A percentile compares a stretch with the other conserved stretches of the same genome.
phyloP scores from a whole-genome alignment of 2,797 vertebrate species.

The Bovichtus diacanthus region DNA sequence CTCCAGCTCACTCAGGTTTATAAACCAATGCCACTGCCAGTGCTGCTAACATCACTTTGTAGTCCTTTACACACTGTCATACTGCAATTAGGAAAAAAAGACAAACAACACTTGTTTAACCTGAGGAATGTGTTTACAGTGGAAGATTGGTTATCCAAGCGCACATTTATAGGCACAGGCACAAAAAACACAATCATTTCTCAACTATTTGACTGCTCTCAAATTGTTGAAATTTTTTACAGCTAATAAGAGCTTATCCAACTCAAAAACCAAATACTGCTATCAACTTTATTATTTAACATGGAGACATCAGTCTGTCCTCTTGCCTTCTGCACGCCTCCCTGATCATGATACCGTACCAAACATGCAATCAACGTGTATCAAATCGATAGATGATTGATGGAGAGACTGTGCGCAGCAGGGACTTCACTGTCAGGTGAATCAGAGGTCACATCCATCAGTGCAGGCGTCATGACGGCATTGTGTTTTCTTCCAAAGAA shows the following conservation, averaged over 20 bases:
- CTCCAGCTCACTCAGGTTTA: slow-evolving; percentile 18
- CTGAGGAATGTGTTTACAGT: slow-evolving; percentile 2
- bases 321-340: not conserved
- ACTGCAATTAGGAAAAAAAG: slow-evolving; percentile 6
- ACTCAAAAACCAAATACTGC: not conserved
- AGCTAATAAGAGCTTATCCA: slow-evolving; percentile 21
- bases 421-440: slow-evolving; percentile 7
- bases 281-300: not conserved
- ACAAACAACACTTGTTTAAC: slow-evolving; percentile 3
- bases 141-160: not conserved
- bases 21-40: not conserved
- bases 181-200: slow-evolving; percentile 5
- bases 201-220: slow-evolving; percentile 5
- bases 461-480: slow-evolving; percentile 21
- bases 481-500: slow-evolving; percentile 58
- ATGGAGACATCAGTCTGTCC: not conserved
- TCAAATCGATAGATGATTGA: not conserved
- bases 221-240: slow-evolving; percentile 15
- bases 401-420: slow-evolving; percentile 11
- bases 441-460: slow-evolving; percentile 36
- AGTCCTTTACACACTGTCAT: not conserved
- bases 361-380: not conserved
- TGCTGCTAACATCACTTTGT: not conserved
- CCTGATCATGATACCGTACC: not conserved
- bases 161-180: slow-evolving; percentile 11